Evolutionary conservation across 1,140 invertebrate genomes (phyloP).

Genomic region (Neuroterus valhalla): DNA sequence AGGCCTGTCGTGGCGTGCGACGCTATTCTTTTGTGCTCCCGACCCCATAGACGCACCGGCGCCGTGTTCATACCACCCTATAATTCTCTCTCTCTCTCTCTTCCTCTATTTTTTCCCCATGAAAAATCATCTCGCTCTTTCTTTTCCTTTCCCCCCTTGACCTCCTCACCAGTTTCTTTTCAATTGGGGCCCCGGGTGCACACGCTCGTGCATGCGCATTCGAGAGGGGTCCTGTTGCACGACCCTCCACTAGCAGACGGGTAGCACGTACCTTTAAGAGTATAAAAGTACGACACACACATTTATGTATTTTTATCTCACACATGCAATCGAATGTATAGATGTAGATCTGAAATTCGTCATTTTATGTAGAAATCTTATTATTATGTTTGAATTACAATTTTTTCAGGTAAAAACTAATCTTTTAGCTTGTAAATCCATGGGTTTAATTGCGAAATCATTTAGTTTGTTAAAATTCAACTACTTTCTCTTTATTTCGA

Average conservation of each 20-base stretch:
- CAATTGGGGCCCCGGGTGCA: slow-evolving; percentile 32
- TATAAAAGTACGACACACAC: not conserved
- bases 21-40: slow-evolving; percentile 25
- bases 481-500: too few relatives aligned
- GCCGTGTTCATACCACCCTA: slow-evolving; percentile 3
- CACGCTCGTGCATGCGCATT: slow-evolving; percentile 48
- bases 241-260: not conserved
- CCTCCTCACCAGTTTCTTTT: slow-evolving; percentile 18
- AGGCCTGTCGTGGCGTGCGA: slow-evolving; percentile 24
- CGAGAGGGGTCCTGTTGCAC: slow-evolving; percentile 30
- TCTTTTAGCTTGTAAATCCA: too few relatives aligned
- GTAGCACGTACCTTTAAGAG: not conserved
- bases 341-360: too few relatives aligned
- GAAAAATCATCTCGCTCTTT: slow-evolving; percentile 1
- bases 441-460: too few relatives aligned
- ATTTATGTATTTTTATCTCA: not conserved
- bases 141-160: not conserved
- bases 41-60: slow-evolving; percentile 28
- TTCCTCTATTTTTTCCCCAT: not conserved
- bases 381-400: too few relatives aligned
- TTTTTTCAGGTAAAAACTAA: too few relatives aligned
- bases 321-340: not conserved
- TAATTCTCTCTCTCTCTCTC: not conserved
- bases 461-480: too few relatives aligned
- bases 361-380: too few relatives aligned